A percentile compares a stretch with the other conserved stretches of the same genome.
These are phyloP conservation scores for Apteryx owenii DNA, from an alignment of 2,113 vertebrate species.

Conservation along the genomic window DNA sequence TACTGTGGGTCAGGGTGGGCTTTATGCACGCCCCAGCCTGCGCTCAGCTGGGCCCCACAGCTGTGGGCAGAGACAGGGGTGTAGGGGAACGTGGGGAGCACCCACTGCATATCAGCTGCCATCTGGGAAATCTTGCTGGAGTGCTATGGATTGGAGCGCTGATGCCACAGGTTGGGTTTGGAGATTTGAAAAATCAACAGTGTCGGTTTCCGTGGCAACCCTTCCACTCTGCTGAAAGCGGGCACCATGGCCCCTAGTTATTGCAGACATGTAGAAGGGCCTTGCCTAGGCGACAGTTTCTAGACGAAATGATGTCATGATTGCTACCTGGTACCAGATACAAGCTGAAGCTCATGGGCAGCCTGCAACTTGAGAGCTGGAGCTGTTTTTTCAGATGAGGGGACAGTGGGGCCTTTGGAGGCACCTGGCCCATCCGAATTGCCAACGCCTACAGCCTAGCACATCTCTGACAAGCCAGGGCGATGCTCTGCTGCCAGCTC, in stretches of 20 bases:
- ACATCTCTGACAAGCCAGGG: accelerated
- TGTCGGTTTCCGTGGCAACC: conserved; percentile 19
- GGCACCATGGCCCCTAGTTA: neutral
- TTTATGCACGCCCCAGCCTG: neutral
- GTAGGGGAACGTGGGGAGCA: accelerated
- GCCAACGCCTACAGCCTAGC: neutral
- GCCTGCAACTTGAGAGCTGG: neutral
- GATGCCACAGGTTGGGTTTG: neutral
- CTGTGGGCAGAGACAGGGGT: accelerated
- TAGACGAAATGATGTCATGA: neutral
- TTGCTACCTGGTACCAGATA: no score
- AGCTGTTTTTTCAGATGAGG: neutral
- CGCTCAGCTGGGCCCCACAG: neutral
- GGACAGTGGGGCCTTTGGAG: neutral
- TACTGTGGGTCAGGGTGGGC: neutral
- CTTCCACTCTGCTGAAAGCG: accelerated
- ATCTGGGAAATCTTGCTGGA: accelerated
- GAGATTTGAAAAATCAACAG: neutral
- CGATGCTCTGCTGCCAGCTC: neutral
- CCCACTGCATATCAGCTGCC: accelerated
- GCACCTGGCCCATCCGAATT: neutral
- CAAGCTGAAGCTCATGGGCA: accelerated
- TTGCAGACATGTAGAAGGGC: neutral
- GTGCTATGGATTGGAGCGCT: neutral
- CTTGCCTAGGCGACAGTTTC: neutral